Evolutionary conservation across 2,113 vertebrate species (phyloP).

Genomic region (Romanogobio albipinnatus): DNA sequence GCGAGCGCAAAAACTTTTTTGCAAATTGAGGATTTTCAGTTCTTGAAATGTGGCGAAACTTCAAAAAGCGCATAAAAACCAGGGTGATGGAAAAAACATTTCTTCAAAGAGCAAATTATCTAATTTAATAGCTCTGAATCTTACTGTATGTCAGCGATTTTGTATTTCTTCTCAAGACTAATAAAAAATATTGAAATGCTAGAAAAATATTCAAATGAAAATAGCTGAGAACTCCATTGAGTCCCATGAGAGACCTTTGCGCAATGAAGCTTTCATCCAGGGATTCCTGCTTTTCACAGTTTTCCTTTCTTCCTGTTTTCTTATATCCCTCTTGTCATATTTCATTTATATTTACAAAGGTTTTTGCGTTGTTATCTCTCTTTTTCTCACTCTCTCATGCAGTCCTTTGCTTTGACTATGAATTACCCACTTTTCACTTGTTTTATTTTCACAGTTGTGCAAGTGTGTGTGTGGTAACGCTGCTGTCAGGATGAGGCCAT

Average conservation of each 20-base stretch:
- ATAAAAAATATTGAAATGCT: neutral
- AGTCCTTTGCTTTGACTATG: conserved; percentile 25
- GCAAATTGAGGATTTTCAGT: too few species aligned
- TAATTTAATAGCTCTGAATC: neutral
- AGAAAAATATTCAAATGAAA: neutral
- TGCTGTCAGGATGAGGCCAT: conserved; percentile 88
- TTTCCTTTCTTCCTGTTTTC: conserved; percentile 18
- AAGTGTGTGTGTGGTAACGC: conserved; percentile 66
- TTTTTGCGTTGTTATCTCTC: neutral
- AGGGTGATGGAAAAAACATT: too few species aligned
- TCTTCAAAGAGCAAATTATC: neutral
- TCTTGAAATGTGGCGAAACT: too few species aligned
- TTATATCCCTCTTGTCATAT: conserved; percentile 12
- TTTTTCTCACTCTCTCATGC: conserved; percentile 38
- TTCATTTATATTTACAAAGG: conserved; percentile 16
- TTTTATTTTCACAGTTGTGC: conserved; percentile 43
- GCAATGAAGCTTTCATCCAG: neutral
- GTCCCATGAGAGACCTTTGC: neutral
- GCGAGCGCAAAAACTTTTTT: too few species aligned
- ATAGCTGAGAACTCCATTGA: neutral
- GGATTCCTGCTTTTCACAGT: conserved; percentile 33
- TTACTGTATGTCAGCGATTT: neutral
- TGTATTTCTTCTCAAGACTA: neutral
- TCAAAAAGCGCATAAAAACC: too few species aligned
- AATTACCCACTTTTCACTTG: conserved; percentile 15